Conservation (phyloP, 2,888 invertebrate species). For the Nomada fucata region DNA sequence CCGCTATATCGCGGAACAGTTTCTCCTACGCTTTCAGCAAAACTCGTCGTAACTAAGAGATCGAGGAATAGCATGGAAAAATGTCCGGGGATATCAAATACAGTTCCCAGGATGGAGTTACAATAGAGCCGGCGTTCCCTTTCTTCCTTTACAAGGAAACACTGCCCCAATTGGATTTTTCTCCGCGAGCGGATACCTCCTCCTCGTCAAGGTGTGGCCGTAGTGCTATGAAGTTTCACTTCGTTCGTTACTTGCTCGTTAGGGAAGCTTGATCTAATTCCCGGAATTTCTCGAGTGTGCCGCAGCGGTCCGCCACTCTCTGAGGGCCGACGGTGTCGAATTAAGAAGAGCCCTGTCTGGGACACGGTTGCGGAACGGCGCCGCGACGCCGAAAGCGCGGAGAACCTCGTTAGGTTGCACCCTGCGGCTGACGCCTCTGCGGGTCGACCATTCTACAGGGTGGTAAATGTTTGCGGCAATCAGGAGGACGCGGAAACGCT, state of each 20-base stretch:
- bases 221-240: slow-evolving; percentile 51
- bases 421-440: background rate
- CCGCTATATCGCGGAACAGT: too few species aligned
- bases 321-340: slow-evolving; percentile 26
- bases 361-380: slow-evolving; percentile 10
- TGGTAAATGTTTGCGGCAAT: too few species aligned
- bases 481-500: too few species aligned
- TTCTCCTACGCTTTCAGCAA: too few species aligned
- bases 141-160: background rate
- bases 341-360: slow-evolving; percentile 26
- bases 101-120: slow-evolving; percentile 3
- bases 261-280: slow-evolving; percentile 58
- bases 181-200: slow-evolving; percentile 11
- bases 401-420: slow-evolving; percentile 5
- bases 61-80: background rate
- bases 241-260: slow-evolving; percentile 61
- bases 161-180: slow-evolving; percentile 43
- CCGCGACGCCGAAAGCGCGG: slow-evolving; percentile 4
- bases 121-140: background rate
- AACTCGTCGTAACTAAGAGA: background rate
- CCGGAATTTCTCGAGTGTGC: slow-evolving; percentile 27
- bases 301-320: background rate
- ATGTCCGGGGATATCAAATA: background rate
- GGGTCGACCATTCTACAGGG: background rate
- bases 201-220: slow-evolving; percentile 14